Conservation (phyloP, 2,113 vertebrate genomes). For the zebrafish (Danio rerio) region GRCz12tu NC_133179.1:9771501-9772000, state of each 20-base stretch:
- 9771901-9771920: neutral
- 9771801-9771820: neutral
- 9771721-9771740: neutral
- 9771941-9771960: conserved; percentile 9
- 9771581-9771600: too few relatives aligned
- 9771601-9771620: too few relatives aligned
- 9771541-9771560: too few relatives aligned
- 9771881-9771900: neutral
- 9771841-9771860: neutral
- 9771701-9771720: too few relatives aligned
- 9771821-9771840: neutral
- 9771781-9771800: neutral
- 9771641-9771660: too few relatives aligned
- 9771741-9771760: neutral
- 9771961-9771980: neutral
- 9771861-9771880: neutral
- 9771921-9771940: conserved; percentile 25
- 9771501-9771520: too few relatives aligned
- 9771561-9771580: too few relatives aligned
- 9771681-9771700: too few relatives aligned
- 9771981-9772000: neutral
- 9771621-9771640: too few relatives aligned
- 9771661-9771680: too few relatives aligned
- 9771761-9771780: neutral
- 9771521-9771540: too few relatives aligned